Percentiles rank a stretch among this genome's conserved stretches.
Conservation (phyloP, 1,140 invertebrate genomes). For the Acromyrmex charruanus region DNA sequence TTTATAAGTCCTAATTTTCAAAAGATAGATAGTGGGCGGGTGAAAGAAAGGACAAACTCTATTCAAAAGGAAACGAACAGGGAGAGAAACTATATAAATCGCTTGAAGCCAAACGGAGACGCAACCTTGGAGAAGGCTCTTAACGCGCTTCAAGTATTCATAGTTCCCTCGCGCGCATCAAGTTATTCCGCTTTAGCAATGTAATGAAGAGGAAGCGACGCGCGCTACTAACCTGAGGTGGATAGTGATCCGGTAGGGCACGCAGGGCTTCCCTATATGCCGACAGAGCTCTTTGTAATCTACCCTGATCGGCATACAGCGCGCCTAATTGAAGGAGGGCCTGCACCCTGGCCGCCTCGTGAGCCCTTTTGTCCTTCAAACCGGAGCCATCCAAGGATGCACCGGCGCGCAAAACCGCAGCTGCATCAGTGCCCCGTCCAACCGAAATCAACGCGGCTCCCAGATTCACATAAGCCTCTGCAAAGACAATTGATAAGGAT, state of each 20-base stretch:
- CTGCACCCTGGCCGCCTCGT: slow-evolving; percentile 96
- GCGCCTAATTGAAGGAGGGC: slow-evolving; percentile 96
- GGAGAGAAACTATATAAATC: slow-evolving; percentile 38
- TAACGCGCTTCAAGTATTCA: slow-evolving; percentile 44
- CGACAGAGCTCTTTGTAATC: slow-evolving; percentile 94
- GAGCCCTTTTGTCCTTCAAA: slow-evolving; percentile 95
- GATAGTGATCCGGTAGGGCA: slow-evolving; percentile 93
- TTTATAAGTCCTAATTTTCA: slow-evolving; percentile 23
- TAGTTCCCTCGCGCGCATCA: slow-evolving; percentile 49
- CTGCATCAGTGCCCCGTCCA: slow-evolving; percentile 94
- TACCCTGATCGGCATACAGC: slow-evolving; percentile 95
- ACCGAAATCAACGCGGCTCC: slow-evolving; percentile 94
- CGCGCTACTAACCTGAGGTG: slow-evolving; percentile 90
- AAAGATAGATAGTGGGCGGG: neutral
- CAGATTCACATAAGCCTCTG: slow-evolving; percentile 98
- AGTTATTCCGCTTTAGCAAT: slow-evolving; percentile 58
- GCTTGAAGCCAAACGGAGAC: slow-evolving; percentile 48
- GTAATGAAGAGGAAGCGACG: slow-evolving; percentile 66
- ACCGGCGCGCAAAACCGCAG: slow-evolving; percentile 93
- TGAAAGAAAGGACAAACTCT: neutral
- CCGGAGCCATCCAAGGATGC: slow-evolving; percentile 94
- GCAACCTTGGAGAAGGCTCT: neutral
- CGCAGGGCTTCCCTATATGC: slow-evolving; percentile 95
- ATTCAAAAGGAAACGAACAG: neutral
- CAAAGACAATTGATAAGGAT: slow-evolving; percentile 81